phyloP scores from a whole-genome alignment of 2,888 invertebrate species.

The Leptura quadrifasciata region DNA sequence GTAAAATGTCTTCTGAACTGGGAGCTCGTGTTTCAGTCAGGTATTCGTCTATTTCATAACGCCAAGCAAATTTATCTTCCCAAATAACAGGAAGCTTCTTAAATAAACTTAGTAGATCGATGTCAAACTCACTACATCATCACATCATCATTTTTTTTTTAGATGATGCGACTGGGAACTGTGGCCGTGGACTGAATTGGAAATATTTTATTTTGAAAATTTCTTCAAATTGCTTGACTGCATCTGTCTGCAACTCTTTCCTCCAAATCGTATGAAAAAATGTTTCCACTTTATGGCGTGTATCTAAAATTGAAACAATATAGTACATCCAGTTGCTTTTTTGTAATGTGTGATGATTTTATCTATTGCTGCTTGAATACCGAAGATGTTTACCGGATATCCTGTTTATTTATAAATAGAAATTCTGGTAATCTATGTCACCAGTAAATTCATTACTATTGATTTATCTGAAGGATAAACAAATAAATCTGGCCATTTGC shows the following conservation, averaged over 20 bases:
- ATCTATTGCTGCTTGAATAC: constrained; percentile 53
- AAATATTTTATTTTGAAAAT: constrained; percentile 5
- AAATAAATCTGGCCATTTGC: too few relatives aligned
- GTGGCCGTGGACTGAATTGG: neutral
- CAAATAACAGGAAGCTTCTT: too few relatives aligned
- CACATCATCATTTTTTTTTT: neutral
- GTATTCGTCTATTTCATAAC: too few relatives aligned
- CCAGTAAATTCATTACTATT: too few relatives aligned
- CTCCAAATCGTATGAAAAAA: constrained; percentile 56
- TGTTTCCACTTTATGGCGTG: constrained; percentile 57
- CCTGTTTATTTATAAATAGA: too few relatives aligned
- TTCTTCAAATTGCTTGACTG: constrained; percentile 1
- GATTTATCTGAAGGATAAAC: too few relatives aligned
- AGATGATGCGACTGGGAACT: neutral
- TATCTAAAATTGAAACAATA: constrained; percentile 56
- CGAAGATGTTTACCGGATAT: constrained; percentile 49
- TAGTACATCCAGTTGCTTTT: constrained; percentile 61
- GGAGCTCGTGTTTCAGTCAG: too few relatives aligned
- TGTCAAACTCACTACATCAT: constrained; percentile 15
- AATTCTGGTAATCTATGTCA: too few relatives aligned
- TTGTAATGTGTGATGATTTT: constrained; percentile 60
- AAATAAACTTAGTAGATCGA: constrained; percentile 25
- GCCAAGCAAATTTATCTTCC: too few relatives aligned
- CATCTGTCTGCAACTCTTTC: constrained; percentile 21
- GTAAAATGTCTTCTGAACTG: constrained; percentile 51